Conservation (phyloP, 1,140 invertebrate species). For the Nylanderia fulva region DNA sequence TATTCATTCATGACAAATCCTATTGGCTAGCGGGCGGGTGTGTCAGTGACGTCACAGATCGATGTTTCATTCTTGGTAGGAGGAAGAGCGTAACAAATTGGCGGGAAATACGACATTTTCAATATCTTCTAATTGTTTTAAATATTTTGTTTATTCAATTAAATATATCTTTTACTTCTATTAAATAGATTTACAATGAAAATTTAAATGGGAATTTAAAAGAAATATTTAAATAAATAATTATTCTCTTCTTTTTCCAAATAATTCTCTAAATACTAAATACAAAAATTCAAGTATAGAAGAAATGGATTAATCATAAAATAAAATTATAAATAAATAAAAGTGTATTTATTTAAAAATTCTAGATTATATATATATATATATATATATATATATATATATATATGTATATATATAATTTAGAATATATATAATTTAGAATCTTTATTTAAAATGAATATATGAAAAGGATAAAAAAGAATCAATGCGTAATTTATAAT, state of each 20-base stretch:
- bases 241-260: too few species aligned
- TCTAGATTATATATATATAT: too few species aligned
- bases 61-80: slow-evolving; percentile 45
- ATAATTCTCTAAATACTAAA: too few species aligned
- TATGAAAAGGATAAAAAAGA: not conserved
- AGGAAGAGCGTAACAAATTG: slow-evolving; percentile 46
- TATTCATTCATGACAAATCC: slow-evolving; percentile 71
- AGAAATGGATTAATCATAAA: too few species aligned
- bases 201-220: not conserved
- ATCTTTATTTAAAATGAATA: not conserved
- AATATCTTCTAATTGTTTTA: not conserved
- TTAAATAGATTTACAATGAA: not conserved
- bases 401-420: too few species aligned
- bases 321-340: too few species aligned
- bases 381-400: too few species aligned
- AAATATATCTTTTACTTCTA: not conserved
- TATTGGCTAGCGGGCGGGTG: slow-evolving; percentile 74
- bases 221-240: not conserved
- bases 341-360: too few species aligned
- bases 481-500: not conserved
- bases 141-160: not conserved
- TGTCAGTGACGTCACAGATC: slow-evolving; percentile 77
- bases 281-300: too few species aligned
- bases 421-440: not conserved
- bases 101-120: slow-evolving; percentile 53